Conservation (phyloP, 2,797 vertebrate species). For the Cyclopterus lumpus region DNA sequence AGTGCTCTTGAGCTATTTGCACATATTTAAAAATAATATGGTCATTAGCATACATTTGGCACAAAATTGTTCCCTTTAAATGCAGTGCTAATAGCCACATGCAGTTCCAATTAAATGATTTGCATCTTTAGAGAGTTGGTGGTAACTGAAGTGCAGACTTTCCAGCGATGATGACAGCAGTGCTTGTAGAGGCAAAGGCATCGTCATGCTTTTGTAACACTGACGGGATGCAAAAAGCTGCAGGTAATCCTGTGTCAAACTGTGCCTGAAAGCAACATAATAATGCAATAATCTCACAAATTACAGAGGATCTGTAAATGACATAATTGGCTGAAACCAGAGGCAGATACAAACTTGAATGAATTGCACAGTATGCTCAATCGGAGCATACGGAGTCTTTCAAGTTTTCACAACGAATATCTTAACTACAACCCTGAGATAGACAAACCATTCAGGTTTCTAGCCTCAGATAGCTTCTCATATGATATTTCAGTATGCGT, state of each 20-base stretch:
- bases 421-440: background rate
- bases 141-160: background rate
- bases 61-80: background rate
- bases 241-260: slow-evolving; percentile 16
- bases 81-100: background rate
- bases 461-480: background rate
- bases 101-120: background rate
- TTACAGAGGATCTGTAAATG: background rate
- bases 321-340: slow-evolving; percentile 13
- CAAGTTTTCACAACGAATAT: slow-evolving; percentile 3
- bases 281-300: slow-evolving; percentile 28
- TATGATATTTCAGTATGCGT: background rate
- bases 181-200: background rate
- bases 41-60: background rate
- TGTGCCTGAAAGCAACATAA: slow-evolving; percentile 14
- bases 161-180: background rate
- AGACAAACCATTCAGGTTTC: background rate
- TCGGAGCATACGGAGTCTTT: background rate
- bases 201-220: too few relatives aligned
- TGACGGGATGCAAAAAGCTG: background rate
- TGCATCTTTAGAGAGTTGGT: background rate
- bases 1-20: background rate
- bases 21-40: background rate
- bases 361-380: background rate
- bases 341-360: slow-evolving; percentile 17